Conservation (phyloP, 2,888 invertebrate species). For the Polylopha cassiicola region DNA sequence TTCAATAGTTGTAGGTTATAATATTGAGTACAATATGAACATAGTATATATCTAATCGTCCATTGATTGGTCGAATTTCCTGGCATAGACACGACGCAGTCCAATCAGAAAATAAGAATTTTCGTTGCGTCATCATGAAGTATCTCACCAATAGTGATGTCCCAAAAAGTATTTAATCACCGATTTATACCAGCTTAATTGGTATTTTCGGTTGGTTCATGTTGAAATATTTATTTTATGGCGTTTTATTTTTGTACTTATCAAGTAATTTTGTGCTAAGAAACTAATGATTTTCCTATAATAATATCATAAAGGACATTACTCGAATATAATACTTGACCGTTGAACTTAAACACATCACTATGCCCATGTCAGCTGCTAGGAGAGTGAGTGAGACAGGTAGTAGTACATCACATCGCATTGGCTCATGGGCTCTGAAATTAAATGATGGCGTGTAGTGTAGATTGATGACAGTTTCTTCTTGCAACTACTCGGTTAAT, state of each 20-base stretch:
- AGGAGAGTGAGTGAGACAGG: conserved; percentile 13
- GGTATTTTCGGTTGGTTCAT: not conserved
- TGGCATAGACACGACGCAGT: conserved; percentile 34
- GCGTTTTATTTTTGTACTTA: no score
- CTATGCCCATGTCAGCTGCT: conserved; percentile 14
- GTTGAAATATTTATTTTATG: no score
- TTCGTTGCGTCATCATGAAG: conserved; percentile 6
- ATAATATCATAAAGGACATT: no score
- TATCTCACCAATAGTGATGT: conserved; percentile 9
- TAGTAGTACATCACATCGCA: not conserved
- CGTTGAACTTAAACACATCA: conserved; percentile 1
- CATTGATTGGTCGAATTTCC: conserved; percentile 32
- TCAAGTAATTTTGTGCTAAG: no score
- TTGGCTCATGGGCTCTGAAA: conserved; percentile 12
- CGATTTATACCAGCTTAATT: not conserved
- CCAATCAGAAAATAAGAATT: conserved; percentile 39
- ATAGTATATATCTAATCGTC: not conserved
- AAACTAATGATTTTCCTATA: no score
- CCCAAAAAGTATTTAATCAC: no score
- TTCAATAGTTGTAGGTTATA: conserved; percentile 37
- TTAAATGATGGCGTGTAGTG: conserved; percentile 24
- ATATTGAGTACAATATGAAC: not conserved
- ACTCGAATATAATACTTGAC: no score
- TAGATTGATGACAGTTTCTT: conserved; percentile 26
- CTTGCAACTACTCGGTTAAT: conserved; percentile 29